phyloP scores from a whole-genome alignment of 2,797 vertebrate species.

The Chiroxiphia lanceolata region DNA sequence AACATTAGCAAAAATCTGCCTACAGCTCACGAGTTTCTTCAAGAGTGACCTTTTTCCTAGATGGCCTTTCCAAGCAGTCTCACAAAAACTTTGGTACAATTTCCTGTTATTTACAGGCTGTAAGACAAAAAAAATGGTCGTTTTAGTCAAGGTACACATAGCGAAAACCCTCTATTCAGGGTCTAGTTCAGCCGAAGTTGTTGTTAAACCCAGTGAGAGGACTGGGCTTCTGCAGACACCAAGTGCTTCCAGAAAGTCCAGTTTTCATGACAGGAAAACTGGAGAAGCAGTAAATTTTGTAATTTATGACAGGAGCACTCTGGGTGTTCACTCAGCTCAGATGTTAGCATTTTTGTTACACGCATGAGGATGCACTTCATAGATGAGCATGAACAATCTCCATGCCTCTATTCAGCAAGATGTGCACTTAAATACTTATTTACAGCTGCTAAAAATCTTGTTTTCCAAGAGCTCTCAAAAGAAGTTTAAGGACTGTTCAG shows the following conservation, averaged over 20 bases:
- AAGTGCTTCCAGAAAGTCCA: not conserved
- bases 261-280: not conserved
- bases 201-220: not conserved
- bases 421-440: not conserved
- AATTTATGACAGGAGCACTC: not conserved
- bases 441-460: conserved; percentile 11
- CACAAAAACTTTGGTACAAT: not conserved
- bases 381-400: not conserved
- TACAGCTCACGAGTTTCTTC: not conserved
- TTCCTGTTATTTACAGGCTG: not conserved
- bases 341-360: not conserved
- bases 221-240: not conserved
- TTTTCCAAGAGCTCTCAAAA: not conserved
- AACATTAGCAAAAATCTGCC: not conserved
- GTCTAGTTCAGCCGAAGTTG: not conserved
- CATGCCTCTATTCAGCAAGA: not conserved
- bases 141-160: not conserved
- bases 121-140: not conserved
- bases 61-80: not conserved
- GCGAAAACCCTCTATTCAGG: not conserved
- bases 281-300: not conserved
- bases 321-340: not conserved
- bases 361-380: not conserved
- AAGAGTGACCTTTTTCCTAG: not conserved
- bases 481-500: not conserved